Evolutionary conservation across 2,888 invertebrate genomes (phyloP), one percentile per base, ranked within the genome.

Genomic region (Xanthorhoe spadicearia): DNA sequence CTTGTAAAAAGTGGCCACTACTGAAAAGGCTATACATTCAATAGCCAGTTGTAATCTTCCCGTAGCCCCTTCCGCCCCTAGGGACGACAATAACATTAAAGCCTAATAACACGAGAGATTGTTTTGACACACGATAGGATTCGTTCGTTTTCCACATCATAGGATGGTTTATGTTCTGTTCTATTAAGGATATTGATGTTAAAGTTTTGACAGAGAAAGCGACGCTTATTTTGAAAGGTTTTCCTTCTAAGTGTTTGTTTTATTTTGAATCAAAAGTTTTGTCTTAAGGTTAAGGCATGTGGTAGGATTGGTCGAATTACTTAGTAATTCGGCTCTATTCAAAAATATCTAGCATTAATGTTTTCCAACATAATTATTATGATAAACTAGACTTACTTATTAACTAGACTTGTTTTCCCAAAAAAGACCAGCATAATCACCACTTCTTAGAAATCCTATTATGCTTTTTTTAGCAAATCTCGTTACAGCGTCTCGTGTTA

Each of bases 91-190:
- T 83, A 84, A 76, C 83, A 85, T 88, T 88, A 87, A 78, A 75
- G 77, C 76, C 81, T 81, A 87, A 88, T 89, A 89, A 85, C 81
- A 81, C 82, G 77, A 69, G 83, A 87, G 84, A 90, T 89, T 90
- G 90, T 90, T 90, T 88, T 88, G 90, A 89, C 87, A 83, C 82
- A 81, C 81, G 79, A 79, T 80, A 79, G 80, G 82, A 83, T 81
- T 82, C 78, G 77, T 68, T 49, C 67, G 56, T 68, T 71, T 70
- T 68, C 66, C 68, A 65, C 66, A 62, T 66, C 72, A 66, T 63
- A 53, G 61, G 58, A 61, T 64, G 61, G 66, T 61, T 64, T 66
- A 61, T 65, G 64, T 64, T 64, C 57, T 64, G 66, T 69, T 63
- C 53, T 61, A 68, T 72, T 65, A 66, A 38, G 50, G 66, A 65